Evolutionary conservation across 35 echinoderm and acorn worm species (phyloP).

Genomic region (Eucidaris tribuloides): DNA sequence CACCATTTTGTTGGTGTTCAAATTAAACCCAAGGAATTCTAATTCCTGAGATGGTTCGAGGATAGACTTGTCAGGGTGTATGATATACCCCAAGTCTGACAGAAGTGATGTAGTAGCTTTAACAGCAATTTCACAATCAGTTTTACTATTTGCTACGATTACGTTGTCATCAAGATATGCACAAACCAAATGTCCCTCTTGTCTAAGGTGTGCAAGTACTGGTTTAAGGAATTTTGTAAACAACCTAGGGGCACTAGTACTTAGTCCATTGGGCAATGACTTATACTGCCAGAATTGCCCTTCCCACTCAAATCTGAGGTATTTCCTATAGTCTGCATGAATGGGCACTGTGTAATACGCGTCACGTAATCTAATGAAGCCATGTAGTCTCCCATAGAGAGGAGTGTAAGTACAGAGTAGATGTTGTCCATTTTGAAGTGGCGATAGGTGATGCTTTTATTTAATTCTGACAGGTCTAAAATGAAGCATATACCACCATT

Average conservation of each 20-base stretch:
- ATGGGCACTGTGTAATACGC: slow-evolving; percentile 48
- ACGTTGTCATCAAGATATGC: slow-evolving; percentile 62
- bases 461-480: slow-evolving; percentile 46
- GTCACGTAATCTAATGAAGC: slow-evolving; percentile 48
- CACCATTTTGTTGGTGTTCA: too few relatives aligned
- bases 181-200: slow-evolving; percentile 15
- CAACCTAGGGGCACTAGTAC: slow-evolving; percentile 37
- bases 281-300: slow-evolving; percentile 40
- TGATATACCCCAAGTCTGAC: too few relatives aligned
- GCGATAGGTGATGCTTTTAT: slow-evolving; percentile 29
- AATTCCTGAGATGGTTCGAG: too few relatives aligned
- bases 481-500: slow-evolving; percentile 59
- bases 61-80: too few relatives aligned
- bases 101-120: too few relatives aligned
- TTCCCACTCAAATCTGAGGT: slow-evolving; percentile 62
- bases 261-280: slow-evolving; percentile 45
- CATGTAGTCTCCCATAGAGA: background rate
- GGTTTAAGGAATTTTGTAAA: slow-evolving; percentile 75
- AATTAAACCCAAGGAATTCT: too few relatives aligned
- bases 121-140: too few relatives aligned
- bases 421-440: slow-evolving; percentile 64
- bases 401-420: background rate
- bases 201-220: slow-evolving; percentile 27
- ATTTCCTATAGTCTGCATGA: slow-evolving; percentile 33
- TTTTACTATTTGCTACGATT: background rate